Evolutionary conservation across 1,140 invertebrate genomes (phyloP), one percentile per base, ranked within the genome.

Genomic region (Melitaea cinxia): DNA sequence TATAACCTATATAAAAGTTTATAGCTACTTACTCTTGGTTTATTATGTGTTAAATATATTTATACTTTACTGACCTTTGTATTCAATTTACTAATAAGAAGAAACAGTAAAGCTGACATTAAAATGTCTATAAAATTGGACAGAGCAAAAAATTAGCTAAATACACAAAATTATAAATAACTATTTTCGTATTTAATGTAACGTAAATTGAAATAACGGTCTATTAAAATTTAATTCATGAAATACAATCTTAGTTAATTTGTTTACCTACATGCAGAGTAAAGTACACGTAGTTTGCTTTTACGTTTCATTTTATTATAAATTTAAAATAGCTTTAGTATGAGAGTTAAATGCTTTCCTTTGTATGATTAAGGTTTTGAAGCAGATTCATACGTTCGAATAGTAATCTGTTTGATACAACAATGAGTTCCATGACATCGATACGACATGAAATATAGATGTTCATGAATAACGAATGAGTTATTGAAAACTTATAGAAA

Each of bases 31-130:
- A 74, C 69, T 75, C 66, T 73, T 54, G 53, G 65, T 85, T 88
- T 88, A 88, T 78, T 83, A 82, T 74, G 80, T 85, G 83, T 84
- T 83, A 83, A 87, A 83, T 83, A 82, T 83, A 79, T 80, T 78
- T 77, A 72, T 61, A 57, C 39, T 17, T 58, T 60, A 62, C 37
- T 42, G 35, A 50, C 52, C 47, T 33, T 42, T 64, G 53, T 58
- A 70, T 66, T 72, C 45, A 65, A 57, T 62, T 68, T 68, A 3
- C 42, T 63, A 58, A 67, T 52, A 54, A 59, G n/a, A 57, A 23
- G 59, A 58, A 30, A 24, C 28, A 26, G 62, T 65, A 67, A 39
- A 21, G 19, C 10, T 5, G 37, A 19, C n/a, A 17, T 42, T 42
- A 17, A 42, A 42, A 15, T 9, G 10, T 15, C 5, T 7, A 42